These are phyloP conservation scores for Aphelocoma californica DNA, from an alignment of 2,797 vertebrate species.

Conservation along the genomic window DNA sequence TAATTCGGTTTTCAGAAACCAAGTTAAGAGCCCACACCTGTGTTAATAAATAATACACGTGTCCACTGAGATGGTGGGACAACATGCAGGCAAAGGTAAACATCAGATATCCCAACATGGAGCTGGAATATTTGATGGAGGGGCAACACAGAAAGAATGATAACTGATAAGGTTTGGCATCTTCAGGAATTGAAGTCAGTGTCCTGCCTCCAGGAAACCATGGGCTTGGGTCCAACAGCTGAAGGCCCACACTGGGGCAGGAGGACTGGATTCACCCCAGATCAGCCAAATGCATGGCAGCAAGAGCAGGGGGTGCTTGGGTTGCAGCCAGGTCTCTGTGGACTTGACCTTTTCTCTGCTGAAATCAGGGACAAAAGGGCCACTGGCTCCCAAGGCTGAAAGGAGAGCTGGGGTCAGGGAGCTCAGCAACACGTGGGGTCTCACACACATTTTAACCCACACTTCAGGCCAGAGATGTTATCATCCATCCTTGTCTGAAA, in stretches of 20 bases:
- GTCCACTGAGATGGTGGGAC: not conserved
- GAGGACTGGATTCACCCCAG: not conserved
- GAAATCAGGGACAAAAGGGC: not conserved
- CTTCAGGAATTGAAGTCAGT: not conserved
- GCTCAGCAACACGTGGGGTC: not conserved
- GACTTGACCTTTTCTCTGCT: not conserved
- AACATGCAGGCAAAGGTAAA: not conserved
- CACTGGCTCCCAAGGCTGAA: not conserved
- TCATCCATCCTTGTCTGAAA: not conserved
- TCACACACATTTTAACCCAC: not conserved
- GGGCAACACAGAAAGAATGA: not conserved
- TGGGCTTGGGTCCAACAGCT: accelerated
- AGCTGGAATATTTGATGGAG: not conserved
- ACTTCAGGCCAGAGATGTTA: not conserved
- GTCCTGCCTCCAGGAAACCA: not conserved
- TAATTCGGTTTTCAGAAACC: not conserved
- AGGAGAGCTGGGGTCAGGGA: not conserved
- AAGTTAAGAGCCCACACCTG: not conserved
- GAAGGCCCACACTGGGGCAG: not conserved
- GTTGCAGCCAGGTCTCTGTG: not conserved
- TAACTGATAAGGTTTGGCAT: not conserved
- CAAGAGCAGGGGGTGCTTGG: not conserved
- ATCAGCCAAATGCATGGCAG: accelerated
- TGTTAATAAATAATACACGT: not conserved
- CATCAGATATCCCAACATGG: not conserved